phyloP scores from a whole-genome alignment of 2,888 invertebrate genomes.

The Muscina levida region DNA sequence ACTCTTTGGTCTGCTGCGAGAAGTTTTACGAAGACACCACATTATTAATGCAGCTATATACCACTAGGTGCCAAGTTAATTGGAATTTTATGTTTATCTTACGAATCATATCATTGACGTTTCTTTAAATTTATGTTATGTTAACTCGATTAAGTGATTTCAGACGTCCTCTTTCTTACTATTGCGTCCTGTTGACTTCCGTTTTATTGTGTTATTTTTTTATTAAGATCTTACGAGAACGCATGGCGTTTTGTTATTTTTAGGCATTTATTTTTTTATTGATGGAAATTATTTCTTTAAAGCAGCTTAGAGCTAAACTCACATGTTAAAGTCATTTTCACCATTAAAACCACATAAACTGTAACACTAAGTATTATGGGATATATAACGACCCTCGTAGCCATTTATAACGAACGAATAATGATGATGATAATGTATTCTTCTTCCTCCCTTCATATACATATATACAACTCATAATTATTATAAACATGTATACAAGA shows the following conservation, averaged over 20 bases:
- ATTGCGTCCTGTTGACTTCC: slow-evolving; percentile 46
- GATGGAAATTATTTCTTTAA: background rate
- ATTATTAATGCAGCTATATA: background rate
- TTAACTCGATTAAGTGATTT: slow-evolving; percentile 23
- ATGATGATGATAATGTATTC: background rate
- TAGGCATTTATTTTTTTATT: slow-evolving; percentile 36
- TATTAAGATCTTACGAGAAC: background rate
- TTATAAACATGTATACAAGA: slow-evolving; percentile 25
- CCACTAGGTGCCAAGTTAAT: slow-evolving; percentile 12
- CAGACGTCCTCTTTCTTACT: slow-evolving; percentile 37
- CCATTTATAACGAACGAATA: background rate
- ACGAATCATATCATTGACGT: slow-evolving; percentile 31
- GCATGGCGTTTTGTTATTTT: slow-evolving; percentile 43
- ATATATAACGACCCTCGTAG: background rate
- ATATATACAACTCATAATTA: background rate
- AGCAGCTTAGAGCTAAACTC: background rate
- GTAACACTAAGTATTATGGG: slow-evolving; percentile 11
- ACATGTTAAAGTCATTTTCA: slow-evolving; percentile 14
- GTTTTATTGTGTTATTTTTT: slow-evolving; percentile 29
- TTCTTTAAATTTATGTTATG: slow-evolving; percentile 18
- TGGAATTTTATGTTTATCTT: slow-evolving; percentile 12
- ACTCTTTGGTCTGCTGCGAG: background rate
- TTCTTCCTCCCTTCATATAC: background rate
- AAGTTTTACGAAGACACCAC: background rate
- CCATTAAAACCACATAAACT: background rate